Evolutionary conservation across 2,888 invertebrate genomes (phyloP), one percentile per base, ranked within the genome.

Genomic region (Mantis religiosa): DNA sequence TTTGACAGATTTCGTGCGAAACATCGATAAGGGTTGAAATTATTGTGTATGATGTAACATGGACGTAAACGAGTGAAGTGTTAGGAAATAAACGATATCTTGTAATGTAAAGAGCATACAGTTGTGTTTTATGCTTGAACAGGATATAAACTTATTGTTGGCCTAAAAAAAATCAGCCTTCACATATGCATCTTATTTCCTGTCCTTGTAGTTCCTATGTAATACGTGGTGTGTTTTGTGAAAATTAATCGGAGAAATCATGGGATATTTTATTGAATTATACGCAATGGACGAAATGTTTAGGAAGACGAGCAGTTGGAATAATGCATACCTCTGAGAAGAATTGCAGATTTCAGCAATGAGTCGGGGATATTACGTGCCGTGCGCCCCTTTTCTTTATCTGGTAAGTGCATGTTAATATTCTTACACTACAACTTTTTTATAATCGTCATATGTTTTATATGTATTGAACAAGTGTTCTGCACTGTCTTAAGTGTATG

Each of bases 321-420:
- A 87, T 87, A 34, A 87, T 82, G 87, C n/a, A 27, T 20, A 34
- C 25, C 27, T 87, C n/a, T 87, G 87, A 87, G 82, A 34, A 41
- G 20, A n/a, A 28, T 28, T 20, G 28, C n/a, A 89, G 83, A n/a
- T 84, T 47, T 81, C 89, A 88, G 88, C 87, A 82, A 90, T 90
- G 90, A 90, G 87, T 88, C 88, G 90, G 25, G 90, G 90, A 83
- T 90, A 90, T 83, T 90, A 89, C 90, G 90, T 90, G 54, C 90
- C 90, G 85, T 90, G 90, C 30, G 89, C 90, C 12, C 90, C 90
- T 20, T 90, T 89, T 83, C 89, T 90, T 34, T 90, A 90, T 84
- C 85, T 90, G 90, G 90, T 90, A 85, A 90, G 90, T 89, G 30
- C n/a, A 12, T 12, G 12, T 12, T 41, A 41, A 41, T 41, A 0